These are phyloP conservation scores for Mastigias papua DNA, from an alignment of 30 jellyfish, hydroid and myxozoan species.

Conservation along the genomic window DNA sequence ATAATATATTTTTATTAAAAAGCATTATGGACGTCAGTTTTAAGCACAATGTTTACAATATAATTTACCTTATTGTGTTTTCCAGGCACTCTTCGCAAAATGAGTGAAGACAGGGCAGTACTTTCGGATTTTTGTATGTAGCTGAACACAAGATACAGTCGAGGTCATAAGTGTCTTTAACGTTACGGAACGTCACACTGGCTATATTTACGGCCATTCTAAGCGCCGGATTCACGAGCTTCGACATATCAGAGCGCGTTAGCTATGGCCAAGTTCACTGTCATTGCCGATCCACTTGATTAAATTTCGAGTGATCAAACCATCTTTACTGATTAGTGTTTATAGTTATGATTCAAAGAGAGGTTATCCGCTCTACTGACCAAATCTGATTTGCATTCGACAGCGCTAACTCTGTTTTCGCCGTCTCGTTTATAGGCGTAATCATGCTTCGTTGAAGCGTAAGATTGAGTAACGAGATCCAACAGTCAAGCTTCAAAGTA, in stretches of 20 bases:
- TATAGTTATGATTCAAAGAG: background rate
- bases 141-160: conserved; percentile 80
- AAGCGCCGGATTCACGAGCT: background rate
- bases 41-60: conserved; percentile 30
- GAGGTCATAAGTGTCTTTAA: conserved; percentile 78
- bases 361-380: conserved; percentile 35
- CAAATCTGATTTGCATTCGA: background rate
- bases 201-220: conserved; percentile 71
- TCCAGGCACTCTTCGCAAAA: conserved; percentile 95
- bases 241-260: conserved; percentile 18
- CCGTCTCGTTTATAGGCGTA: background rate
- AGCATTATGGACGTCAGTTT: no score
- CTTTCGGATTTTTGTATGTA: conserved; percentile 93
- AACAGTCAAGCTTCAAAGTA: background rate
- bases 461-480: background rate
- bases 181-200: conserved; percentile 74
- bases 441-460: conserved; percentile 12
- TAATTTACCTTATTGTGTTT: conserved; percentile 82
- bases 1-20: no score
- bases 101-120: conserved; percentile 93
- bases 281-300: conserved; percentile 28
- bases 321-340: conserved; percentile 11
- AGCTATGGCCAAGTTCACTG: background rate
- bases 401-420: background rate
- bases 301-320: conserved; percentile 37